Base-by-base conservation (phyloP, 2,888 invertebrate genomes). In the Epirrhoe tristata region DNA sequence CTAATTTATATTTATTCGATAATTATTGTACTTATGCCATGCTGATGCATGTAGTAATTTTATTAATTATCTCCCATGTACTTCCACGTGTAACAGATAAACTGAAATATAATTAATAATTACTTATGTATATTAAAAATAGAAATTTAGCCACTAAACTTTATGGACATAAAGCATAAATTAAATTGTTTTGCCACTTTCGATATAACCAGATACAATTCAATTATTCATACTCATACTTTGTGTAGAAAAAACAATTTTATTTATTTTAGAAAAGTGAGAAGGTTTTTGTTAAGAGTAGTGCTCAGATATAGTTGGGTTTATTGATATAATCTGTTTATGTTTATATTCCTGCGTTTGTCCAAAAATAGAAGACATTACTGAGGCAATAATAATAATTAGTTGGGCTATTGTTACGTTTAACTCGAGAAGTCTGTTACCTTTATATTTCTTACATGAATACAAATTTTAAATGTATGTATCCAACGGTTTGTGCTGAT, bases 231-330 rank as follows among this genome's bases (percentile, higher is more conserved):
- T 43, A 43, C 39, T 43, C 39, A 43, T 48, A 48, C 48, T 48
- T 48, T 48, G 7, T 48, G 16, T 16, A 16, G 43, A n/a, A 54
- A 34, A 50, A 43, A 54, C 59, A 54, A 58, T 64, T 58, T 70
- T 64, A 70, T 71, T 70, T 73, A 71, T 65, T 60, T 68, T 52
- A 66, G 63, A 54, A 54, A 51, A 24, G 58, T 43, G 56, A 55
- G 24, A 62, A 63, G 52, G 63, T 67, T 73, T 57, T 64, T 62
- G 65, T 73, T 73, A n/a, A 66, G 12, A 43, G 59, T 69, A 48
- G 62, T 67, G 63, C 69, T 73, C 68, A 69, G 67, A 60, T 54
- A 63, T 65, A 51, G 52, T 53, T 66, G 63, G 60, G 52, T 63
- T 65, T 58, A 58, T 66, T 55, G 61, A 63, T 71, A 60, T 51